Evolutionary conservation across 2,888 invertebrate genomes (phyloP), one percentile per base, ranked within the genome.

Genomic region (Drosophila mettleri): DNA sequence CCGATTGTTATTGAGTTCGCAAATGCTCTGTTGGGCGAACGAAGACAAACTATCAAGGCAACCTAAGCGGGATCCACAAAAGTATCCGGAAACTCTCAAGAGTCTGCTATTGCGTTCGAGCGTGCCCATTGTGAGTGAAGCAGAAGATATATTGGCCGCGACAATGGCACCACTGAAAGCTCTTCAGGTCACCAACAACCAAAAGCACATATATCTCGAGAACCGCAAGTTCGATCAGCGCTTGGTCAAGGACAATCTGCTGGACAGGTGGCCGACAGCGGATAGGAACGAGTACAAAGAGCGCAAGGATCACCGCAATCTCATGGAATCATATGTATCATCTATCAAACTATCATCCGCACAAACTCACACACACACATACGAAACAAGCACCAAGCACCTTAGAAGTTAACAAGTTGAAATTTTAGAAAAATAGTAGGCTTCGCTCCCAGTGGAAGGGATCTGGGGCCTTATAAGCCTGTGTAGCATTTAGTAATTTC

Each of bases 281-380:
- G 90, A 89, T 65, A 86, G 86, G 61, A 83, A 90, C 64, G 88
- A 90, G 59, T 90, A 90, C 78, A 83, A 82, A 63, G 91, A 91
- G 51, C 90, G 90, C 68, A 90, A 90, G 82, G 92, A 92, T 78
- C 90, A 90, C 86, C 89, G 92, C 65, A 92, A 92, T 80, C 90
- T 92, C 74, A 89, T 91, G 87, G 92, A 92, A 77, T 92, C 92
- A 82, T 91, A 92, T 90, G 92, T 92, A 91, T 83, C 82, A 63
- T 69, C 34, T 9, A 64, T 43, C 60, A 61, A 61, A 38, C 38
- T 24, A 45, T 18, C 45, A 45, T 45, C 12, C 45, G n/a, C n/a
- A 45, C 10, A n/a, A 6, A 41, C 46, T 53, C n/a, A n/a, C n/a
- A n/a, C n/a, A n/a, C n/a, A 22, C 12, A 24, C 53, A 16, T 12